Conservation (phyloP, 2,113 vertebrate genomes). For the Hypomesus transpacificus region DNA sequence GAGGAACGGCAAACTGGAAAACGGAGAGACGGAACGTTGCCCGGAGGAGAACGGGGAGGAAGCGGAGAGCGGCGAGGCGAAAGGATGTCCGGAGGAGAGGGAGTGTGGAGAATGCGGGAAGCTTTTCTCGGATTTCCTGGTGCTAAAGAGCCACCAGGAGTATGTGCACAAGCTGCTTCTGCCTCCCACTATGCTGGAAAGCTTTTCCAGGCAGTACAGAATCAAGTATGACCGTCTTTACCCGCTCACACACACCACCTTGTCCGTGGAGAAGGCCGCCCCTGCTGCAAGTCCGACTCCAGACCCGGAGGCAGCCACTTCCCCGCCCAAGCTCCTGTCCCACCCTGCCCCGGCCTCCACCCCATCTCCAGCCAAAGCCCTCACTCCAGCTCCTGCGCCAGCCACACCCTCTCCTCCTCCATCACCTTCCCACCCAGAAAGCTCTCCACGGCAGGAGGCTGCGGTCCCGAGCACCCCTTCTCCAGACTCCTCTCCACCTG, state of each 20-base stretch:
- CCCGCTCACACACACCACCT: constrained; percentile 73
- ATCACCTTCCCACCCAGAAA: constrained; percentile 54
- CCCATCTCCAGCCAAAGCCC: background rate
- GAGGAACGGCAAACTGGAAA: constrained; percentile 12
- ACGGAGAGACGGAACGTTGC: constrained; percentile 13
- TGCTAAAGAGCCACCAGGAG: constrained; percentile 97
- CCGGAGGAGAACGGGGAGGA: constrained; percentile 23
- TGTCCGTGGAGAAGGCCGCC: constrained; percentile 58
- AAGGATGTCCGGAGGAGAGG: constrained; percentile 37
- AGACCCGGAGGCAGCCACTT: background rate
- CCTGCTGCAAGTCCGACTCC: constrained; percentile 8
- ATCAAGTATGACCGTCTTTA: constrained; percentile 93
- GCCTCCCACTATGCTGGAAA: constrained; percentile 87
- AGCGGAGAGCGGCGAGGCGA: constrained; percentile 50
- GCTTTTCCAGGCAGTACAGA: constrained; percentile 92
- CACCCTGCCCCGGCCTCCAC: constrained; percentile 16
- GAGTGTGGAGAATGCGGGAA: constrained; percentile 84
- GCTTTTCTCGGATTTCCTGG: constrained; percentile 92
- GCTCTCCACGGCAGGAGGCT: constrained; percentile 41
- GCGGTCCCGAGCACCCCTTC: constrained; percentile 35
- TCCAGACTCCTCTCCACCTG: constrained; percentile 69
- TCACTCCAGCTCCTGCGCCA: background rate
- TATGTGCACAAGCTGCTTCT: constrained; percentile 91
- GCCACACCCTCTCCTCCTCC: constrained; percentile 36
- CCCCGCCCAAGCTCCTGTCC: background rate